Evolutionary conservation across 2,113 vertebrate species (phyloP).

Genomic region (Mugil cephalus): DNA sequence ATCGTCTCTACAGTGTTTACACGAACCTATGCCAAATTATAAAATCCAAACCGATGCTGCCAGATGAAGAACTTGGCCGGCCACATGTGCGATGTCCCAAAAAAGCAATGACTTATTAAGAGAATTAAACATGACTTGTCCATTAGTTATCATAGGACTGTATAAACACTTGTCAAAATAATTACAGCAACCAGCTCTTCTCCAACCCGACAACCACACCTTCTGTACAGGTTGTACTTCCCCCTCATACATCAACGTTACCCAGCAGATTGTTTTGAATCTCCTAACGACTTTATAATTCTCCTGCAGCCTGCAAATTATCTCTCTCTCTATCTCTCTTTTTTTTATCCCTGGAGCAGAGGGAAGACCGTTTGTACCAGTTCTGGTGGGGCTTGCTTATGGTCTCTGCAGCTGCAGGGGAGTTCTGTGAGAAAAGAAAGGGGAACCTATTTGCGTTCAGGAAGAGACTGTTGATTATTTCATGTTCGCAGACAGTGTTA

Average conservation of each 20-base stretch:
- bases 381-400: slow-evolving; percentile 52
- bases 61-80: slow-evolving; percentile 26
- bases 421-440: slow-evolving; percentile 53
- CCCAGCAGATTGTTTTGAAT: slow-evolving; percentile 54
- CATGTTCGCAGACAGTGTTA: neutral
- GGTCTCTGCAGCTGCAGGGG: slow-evolving; percentile 57
- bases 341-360: slow-evolving; percentile 33
- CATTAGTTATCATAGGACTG: slow-evolving; percentile 1
- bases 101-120: slow-evolving; percentile 30
- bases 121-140: slow-evolving; percentile 29
- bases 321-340: slow-evolving; percentile 30
- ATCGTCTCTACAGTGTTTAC: slow-evolving; percentile 11
- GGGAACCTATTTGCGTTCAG: slow-evolving; percentile 16
- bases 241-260: slow-evolving; percentile 31
- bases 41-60: slow-evolving; percentile 26
- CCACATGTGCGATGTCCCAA: slow-evolving; percentile 17
- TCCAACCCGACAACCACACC: slow-evolving; percentile 16
- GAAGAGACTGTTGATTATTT: slow-evolving; percentile 55
- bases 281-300: slow-evolving; percentile 61
- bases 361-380: slow-evolving; percentile 49
- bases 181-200: slow-evolving; percentile 16
- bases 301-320: slow-evolving; percentile 68
- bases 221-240: slow-evolving; percentile 31
- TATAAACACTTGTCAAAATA: slow-evolving; percentile 32
- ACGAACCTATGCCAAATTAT: slow-evolving; percentile 17